Percentiles rank a stretch among this genome's conserved stretches.
Evolutionary conservation across 92 coral and sea anemone genomes (phyloP).

Genomic region (Bergia sp.): DNA sequence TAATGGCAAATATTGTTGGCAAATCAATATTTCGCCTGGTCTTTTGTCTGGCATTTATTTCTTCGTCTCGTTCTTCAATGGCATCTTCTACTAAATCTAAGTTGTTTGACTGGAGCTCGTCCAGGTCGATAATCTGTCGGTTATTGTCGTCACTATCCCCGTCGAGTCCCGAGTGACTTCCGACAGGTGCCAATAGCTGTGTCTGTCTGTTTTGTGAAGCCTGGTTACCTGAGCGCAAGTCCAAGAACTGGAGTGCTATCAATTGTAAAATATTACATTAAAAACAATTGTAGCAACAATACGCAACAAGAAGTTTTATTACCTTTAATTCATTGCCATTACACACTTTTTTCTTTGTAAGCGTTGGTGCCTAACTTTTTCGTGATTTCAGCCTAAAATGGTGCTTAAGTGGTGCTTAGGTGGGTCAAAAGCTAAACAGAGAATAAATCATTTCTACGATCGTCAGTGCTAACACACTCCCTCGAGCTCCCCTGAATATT

Average conservation of each 20-base stretch:
- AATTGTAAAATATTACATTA: not conserved
- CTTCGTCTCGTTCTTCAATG: constrained; percentile 18
- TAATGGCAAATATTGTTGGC: constrained; percentile 84
- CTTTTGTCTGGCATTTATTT: constrained; percentile 35
- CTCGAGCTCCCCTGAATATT: no score
- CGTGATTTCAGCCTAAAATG: no score
- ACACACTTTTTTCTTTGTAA: no score
- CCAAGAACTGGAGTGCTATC: constrained; percentile 27
- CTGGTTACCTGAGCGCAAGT: not conserved
- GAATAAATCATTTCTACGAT: no score
- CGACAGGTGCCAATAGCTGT: constrained; percentile 6
- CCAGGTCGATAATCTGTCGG: not conserved
- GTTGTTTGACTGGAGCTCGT: constrained; percentile 15
- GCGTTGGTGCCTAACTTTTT: no score
- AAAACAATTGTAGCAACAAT: not conserved
- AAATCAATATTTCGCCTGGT: constrained; percentile 50
- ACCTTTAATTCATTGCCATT: no score
- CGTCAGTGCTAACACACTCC: no score
- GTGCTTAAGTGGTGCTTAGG: no score
- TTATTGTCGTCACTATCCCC: not conserved
- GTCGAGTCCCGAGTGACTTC: constrained; percentile 30
- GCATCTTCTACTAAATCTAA: constrained; percentile 11
- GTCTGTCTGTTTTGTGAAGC: not conserved
- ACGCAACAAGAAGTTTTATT: no score
- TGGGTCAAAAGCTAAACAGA: no score